Evolutionary conservation across 2,113 vertebrate species (phyloP).

Genomic region (Aleadryas rufinucha): DNA sequence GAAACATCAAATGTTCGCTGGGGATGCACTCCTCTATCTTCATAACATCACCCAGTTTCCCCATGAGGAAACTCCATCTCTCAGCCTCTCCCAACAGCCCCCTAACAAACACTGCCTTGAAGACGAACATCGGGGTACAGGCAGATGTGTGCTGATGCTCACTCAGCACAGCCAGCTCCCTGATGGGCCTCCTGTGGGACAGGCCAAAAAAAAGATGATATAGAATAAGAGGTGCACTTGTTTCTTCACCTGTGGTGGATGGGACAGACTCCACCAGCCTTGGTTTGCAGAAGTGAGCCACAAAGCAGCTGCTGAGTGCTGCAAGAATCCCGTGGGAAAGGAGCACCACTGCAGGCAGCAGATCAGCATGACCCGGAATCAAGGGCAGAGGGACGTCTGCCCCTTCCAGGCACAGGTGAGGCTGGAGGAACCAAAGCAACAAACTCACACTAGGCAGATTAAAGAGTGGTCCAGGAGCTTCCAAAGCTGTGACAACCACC

Average conservation of each 20-base stretch:
- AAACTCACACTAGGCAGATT: neutral
- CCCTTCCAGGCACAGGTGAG: neutral
- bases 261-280: neutral
- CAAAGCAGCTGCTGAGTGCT: neutral
- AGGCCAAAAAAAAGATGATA: neutral
- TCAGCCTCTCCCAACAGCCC: neutral
- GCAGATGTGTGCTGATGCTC: neutral
- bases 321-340: neutral
- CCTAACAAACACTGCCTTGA: neutral
- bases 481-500: neutral
- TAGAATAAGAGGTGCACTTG: neutral
- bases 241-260: neutral
- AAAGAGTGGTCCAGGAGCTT: neutral
- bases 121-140: neutral
- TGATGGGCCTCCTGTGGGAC: neutral
- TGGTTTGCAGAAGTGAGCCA: neutral
- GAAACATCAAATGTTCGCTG: accelerated
- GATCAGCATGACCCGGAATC: neutral
- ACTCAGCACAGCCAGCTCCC: neutral
- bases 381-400: neutral
- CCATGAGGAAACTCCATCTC: neutral
- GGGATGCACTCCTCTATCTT: neutral
- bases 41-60: neutral
- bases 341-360: neutral
- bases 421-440: neutral